Percentiles rank a stretch among this genome's conserved stretches.
Evolutionary conservation across 2,797 vertebrate species (phyloP).

Genomic region (Typhlichthys subterraneus): DNA sequence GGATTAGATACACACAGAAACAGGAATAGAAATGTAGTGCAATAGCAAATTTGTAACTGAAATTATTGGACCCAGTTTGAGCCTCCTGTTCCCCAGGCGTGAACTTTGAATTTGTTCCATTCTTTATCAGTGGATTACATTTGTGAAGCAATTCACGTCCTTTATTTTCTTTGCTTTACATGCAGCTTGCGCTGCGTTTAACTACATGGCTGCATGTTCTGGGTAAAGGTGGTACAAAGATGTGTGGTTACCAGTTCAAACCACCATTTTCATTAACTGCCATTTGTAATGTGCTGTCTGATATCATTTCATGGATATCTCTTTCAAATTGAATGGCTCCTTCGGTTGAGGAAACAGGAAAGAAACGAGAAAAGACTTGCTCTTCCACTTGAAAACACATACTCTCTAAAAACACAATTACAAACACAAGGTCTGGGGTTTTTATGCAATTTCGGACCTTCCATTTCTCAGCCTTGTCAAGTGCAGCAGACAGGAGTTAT

Average conservation of each 20-base stretch:
- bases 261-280: slow-evolving; percentile 72
- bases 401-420: neutral
- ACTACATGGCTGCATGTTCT: slow-evolving; percentile 70
- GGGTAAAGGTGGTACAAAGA: slow-evolving; percentile 63
- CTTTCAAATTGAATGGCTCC: slow-evolving; percentile 70
- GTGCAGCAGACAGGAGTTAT: slow-evolving; percentile 21
- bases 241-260: slow-evolving; percentile 71
- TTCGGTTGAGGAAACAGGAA: slow-evolving; percentile 49
- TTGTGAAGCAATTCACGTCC: slow-evolving; percentile 77
- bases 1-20: slow-evolving; percentile 33
- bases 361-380: neutral
- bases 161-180: slow-evolving; percentile 63
- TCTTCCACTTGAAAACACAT: slow-evolving; percentile 29
- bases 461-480: slow-evolving; percentile 18
- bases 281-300: slow-evolving; percentile 74
- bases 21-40: slow-evolving; percentile 31
- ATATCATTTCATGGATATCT: slow-evolving; percentile 69
- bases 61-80: slow-evolving; percentile 72
- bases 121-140: slow-evolving; percentile 81
- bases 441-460: slow-evolving; percentile 26
- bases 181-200: slow-evolving; percentile 68
- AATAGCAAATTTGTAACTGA: slow-evolving; percentile 62
- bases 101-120: slow-evolving; percentile 68
- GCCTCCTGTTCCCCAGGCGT: slow-evolving; percentile 59
- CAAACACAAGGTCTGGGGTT: slow-evolving; percentile 24